Evolutionary conservation across 2,113 vertebrate species (phyloP).

Genomic region (Oceanites oceanicus): DNA sequence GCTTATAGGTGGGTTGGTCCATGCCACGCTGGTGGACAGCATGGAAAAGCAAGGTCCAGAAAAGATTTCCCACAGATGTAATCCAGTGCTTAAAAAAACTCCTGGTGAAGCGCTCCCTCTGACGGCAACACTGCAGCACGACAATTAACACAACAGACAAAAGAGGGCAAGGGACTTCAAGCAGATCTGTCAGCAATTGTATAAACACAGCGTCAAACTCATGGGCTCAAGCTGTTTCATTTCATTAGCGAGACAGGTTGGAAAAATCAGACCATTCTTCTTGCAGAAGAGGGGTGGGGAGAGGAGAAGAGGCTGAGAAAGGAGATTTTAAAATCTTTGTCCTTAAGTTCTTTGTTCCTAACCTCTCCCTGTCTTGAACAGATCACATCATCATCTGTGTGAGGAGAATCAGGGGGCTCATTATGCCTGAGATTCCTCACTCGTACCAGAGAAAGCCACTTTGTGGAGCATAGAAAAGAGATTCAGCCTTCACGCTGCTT

Average conservation of each 20-base stretch:
- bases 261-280: not conserved
- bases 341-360: not conserved
- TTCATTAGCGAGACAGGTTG: not conserved
- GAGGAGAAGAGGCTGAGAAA: not conserved
- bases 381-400: not conserved
- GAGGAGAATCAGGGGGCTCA: not conserved
- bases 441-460: not conserved
- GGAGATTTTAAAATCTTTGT: not conserved
- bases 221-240: constrained; percentile 35
- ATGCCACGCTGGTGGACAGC: not conserved
- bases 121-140: constrained; percentile 21
- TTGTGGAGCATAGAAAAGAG: not conserved
- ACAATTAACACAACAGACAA: not conserved
- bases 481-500: not conserved
- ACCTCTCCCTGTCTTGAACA: not conserved
- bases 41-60: not conserved
- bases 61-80: not conserved
- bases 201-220: constrained; percentile 39
- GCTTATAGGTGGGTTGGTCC: not conserved
- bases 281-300: not conserved
- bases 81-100: constrained; percentile 3
- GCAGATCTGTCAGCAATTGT: not conserved
- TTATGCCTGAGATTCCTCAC: not conserved
- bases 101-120: constrained; percentile 36
- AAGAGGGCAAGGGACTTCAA: not conserved